Conservation (phyloP, 2,797 vertebrate species). For the Lepilemur ruficaudatus region DNA sequence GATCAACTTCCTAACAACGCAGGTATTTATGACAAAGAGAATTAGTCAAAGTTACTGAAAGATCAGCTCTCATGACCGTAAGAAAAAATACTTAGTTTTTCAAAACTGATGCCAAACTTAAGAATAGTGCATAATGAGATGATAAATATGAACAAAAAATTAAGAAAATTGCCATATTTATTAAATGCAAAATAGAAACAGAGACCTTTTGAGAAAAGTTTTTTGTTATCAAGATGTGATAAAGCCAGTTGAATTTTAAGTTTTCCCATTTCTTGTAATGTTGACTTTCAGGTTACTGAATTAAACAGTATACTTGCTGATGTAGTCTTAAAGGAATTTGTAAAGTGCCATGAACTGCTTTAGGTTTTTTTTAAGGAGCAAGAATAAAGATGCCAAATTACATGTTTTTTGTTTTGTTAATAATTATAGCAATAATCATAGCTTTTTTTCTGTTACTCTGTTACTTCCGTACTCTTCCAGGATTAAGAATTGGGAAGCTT, state of each 20-base stretch:
- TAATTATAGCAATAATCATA: background rate
- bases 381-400: background rate
- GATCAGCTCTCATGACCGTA: background rate
- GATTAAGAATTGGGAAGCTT: background rate
- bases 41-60: background rate
- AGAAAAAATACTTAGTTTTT: background rate
- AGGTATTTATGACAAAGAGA: background rate
- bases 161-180: background rate
- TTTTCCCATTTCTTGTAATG: constrained; percentile 11
- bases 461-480: background rate
- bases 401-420: background rate
- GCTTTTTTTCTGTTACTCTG: background rate
- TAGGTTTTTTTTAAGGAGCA: background rate
- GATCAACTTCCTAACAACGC: constrained; percentile 3
- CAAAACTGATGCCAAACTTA: background rate
- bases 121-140: background rate
- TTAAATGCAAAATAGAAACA: background rate
- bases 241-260: background rate
- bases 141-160: background rate
- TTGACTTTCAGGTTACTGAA: background rate
- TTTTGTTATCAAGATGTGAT: background rate
- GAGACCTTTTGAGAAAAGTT: background rate
- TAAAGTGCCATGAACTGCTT: background rate
- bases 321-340: background rate
- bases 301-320: background rate